A percentile compares a stretch with the other conserved stretches of the same genome.
Conservation (phyloP, 2,797 vertebrate genomes). For the Lagodon rhomboides region DNA sequence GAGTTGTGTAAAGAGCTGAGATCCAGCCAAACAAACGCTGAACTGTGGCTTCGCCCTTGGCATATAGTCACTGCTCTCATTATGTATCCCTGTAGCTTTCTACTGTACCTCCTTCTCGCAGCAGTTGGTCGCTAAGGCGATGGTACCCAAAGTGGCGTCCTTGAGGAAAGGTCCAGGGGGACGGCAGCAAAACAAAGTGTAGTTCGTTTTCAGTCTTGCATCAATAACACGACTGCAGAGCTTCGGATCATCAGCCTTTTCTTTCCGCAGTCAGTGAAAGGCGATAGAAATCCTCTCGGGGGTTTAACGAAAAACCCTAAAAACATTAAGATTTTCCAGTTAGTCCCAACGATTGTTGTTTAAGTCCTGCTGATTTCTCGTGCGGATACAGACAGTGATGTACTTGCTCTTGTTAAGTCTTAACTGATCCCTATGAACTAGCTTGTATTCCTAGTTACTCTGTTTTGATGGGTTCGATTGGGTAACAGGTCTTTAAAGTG, state of each 20-base stretch:
- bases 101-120: slow-evolving; percentile 7
- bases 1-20: slow-evolving; percentile 67
- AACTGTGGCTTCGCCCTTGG: slow-evolving; percentile 68
- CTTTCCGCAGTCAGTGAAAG: not conserved
- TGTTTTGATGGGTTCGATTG: not conserved
- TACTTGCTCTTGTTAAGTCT: not conserved
- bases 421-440: not conserved
- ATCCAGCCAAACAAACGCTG: slow-evolving; percentile 67
- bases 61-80: slow-evolving; percentile 57
- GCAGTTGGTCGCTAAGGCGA: slow-evolving; percentile 20
- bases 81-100: slow-evolving; percentile 53
- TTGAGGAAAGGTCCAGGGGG: slow-evolving; percentile 2
- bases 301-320: too few species aligned
- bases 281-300: not conserved
- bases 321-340: too few species aligned
- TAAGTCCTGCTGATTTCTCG: too few species aligned
- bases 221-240: not conserved
- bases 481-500: not conserved
- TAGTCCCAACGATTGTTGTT: too few species aligned
- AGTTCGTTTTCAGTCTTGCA: slow-evolving; percentile 5
- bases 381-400: too few species aligned
- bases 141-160: slow-evolving; percentile 20
- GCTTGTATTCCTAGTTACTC: not conserved
- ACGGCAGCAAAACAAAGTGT: slow-evolving; percentile 11
- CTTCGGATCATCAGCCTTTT: not conserved